A percentile compares a stretch with the other conserved stretches of the same genome.
These are phyloP conservation scores for Cosmia trapezina DNA, from an alignment of 2,888 invertebrate genomes.

Conservation along the genomic window DNA sequence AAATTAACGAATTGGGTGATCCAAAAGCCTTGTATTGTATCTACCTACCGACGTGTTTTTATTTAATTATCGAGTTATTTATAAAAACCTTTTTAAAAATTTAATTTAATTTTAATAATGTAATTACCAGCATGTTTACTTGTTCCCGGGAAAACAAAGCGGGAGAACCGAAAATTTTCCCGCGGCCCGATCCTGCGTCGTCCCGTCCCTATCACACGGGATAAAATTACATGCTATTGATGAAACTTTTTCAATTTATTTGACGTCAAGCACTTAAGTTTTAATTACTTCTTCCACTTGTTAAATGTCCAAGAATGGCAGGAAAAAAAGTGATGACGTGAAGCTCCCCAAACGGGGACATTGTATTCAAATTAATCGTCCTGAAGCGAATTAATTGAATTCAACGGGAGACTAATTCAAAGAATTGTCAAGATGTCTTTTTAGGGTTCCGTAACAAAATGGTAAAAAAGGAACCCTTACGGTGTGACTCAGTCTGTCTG, in stretches of 20 bases:
- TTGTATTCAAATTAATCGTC: constrained; percentile 57
- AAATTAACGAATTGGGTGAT: constrained; percentile 8
- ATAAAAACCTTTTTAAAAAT: constrained; percentile 15
- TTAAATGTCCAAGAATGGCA: constrained; percentile 53
- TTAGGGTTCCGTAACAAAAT: too few species aligned
- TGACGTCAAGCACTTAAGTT: constrained; percentile 69
- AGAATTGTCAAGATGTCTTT: constrained; percentile 30
- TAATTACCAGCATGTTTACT: constrained; percentile 52
- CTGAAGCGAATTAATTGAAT: constrained; percentile 57
- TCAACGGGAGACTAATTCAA: constrained; percentile 38
- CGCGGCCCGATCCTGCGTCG: constrained; percentile 8
- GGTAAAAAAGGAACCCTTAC: too few species aligned
- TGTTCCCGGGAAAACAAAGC: constrained; percentile 30
- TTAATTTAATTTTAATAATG: constrained; percentile 40
- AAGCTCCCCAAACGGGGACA: constrained; percentile 33
- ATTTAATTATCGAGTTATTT: constrained; percentile 40
- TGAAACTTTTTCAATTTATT: constrained; percentile 76
- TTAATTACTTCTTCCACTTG: constrained; percentile 70
- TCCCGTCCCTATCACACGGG: constrained; percentile 31
- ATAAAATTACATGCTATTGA: constrained; percentile 58
- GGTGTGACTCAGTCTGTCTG: too few species aligned
- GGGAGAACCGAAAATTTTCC: constrained; percentile 17
- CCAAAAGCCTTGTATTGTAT: too few species aligned
- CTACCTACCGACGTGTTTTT: constrained; percentile 27
- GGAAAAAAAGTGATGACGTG: constrained; percentile 46